Conservation (phyloP, 2,888 invertebrate genomes). For the Cotesia congregata region DNA sequence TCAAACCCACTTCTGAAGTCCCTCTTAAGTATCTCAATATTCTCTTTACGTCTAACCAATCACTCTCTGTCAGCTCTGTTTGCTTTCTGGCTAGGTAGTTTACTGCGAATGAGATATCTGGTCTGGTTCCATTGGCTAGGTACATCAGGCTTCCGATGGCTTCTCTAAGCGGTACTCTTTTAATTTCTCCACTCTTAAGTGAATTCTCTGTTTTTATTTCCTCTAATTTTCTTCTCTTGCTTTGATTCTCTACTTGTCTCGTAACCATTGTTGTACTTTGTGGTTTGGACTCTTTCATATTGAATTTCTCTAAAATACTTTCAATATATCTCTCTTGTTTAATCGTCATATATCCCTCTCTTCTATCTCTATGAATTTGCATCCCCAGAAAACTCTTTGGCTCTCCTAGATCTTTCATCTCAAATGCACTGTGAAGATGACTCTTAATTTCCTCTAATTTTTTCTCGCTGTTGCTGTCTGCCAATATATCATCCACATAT, state of each 20-base stretch:
- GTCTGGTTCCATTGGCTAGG: constrained; percentile 16
- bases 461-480: constrained; percentile 42
- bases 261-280: constrained; percentile 40
- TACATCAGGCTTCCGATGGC: constrained; percentile 25
- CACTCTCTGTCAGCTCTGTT: constrained; percentile 1
- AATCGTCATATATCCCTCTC: constrained; percentile 18
- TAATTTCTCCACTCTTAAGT: neutral
- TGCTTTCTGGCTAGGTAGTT: constrained; percentile 21
- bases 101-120: constrained; percentile 30
- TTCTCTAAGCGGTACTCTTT: constrained; percentile 21
- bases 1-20: constrained; percentile 25
- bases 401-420: constrained; percentile 37
- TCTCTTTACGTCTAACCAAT: neutral
- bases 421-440: constrained; percentile 33
- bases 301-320: constrained; percentile 38
- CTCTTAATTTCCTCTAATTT: constrained; percentile 42
- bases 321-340: constrained; percentile 36
- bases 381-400: constrained; percentile 38
- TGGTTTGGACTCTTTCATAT: constrained; percentile 34
- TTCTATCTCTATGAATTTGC: constrained; percentile 19
- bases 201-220: neutral
- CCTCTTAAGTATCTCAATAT: too few relatives aligned
- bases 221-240: constrained; percentile 14
- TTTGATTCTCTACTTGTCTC: constrained; percentile 35
- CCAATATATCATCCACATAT: constrained; percentile 48